Percentiles rank a stretch among this genome's conserved stretches.
phyloP scores from a whole-genome alignment of 2,888 invertebrate species.

The Blastobasis lacticolella region DNA sequence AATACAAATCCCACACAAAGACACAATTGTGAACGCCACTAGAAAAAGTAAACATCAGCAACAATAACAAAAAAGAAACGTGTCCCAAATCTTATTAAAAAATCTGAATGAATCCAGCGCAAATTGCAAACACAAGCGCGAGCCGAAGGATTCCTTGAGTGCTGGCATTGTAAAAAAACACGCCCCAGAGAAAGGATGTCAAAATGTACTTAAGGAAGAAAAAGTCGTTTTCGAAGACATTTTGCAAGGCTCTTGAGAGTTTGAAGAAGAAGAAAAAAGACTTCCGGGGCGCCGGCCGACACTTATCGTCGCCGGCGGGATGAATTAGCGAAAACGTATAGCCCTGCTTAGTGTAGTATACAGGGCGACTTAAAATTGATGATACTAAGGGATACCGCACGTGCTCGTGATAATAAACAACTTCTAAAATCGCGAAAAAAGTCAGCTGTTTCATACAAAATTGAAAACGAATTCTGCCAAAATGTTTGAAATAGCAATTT shows the following conservation, averaged over 20 bases:
- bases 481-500: too few species aligned
- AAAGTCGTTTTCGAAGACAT: constrained; percentile 63
- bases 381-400: too few species aligned
- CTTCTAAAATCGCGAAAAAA: too few species aligned
- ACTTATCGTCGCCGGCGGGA: constrained; percentile 50
- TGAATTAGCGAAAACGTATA: constrained; percentile 36
- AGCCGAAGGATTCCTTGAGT: constrained; percentile 29
- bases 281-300: constrained; percentile 54
- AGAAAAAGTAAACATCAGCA: not conserved
- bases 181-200: constrained; percentile 40
- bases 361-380: too few species aligned
- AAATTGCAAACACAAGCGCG: constrained; percentile 17
- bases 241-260: constrained; percentile 63
- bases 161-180: constrained; percentile 42
- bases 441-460: too few species aligned
- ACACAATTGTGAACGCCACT: too few species aligned
- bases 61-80: not conserved
- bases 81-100: not conserved
- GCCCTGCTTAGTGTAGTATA: too few species aligned
- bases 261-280: constrained; percentile 49
- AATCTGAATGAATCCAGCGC: constrained; percentile 1
- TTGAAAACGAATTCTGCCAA: too few species aligned
- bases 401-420: too few species aligned
- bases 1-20: too few species aligned
- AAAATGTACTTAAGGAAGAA: constrained; percentile 58